phyloP scores from a whole-genome alignment of 2,113 vertebrate genomes.

The Tychaedon coryphoeus region DNA sequence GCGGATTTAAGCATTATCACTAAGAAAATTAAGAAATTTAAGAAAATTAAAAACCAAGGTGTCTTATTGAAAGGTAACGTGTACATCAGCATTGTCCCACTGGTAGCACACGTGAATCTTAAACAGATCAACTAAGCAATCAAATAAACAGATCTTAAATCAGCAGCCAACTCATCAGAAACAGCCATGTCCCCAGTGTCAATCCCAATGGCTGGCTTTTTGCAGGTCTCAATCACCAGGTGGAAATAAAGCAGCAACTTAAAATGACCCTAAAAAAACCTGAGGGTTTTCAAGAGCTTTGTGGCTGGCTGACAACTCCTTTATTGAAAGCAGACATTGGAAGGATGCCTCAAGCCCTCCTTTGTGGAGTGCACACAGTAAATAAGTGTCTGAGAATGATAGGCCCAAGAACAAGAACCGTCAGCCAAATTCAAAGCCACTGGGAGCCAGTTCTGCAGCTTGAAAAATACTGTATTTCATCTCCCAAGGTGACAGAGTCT shows the following conservation, averaged over 20 bases:
- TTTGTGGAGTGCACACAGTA: background rate
- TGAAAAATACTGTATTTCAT: background rate
- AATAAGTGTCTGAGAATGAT: background rate
- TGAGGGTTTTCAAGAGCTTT: slow-evolving; percentile 2
- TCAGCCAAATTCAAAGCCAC: background rate
- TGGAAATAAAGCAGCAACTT: background rate
- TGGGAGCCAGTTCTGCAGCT: background rate
- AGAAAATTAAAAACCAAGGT: background rate
- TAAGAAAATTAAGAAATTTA: background rate
- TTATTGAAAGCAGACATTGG: slow-evolving; percentile 40
- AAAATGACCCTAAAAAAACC: background rate
- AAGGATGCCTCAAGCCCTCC: slow-evolving; percentile 26
- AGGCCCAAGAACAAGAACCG: background rate
- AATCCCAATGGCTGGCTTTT: background rate
- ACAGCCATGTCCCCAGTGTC: background rate
- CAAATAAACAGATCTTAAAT: background rate
- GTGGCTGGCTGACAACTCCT: slow-evolving; percentile 17
- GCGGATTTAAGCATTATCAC: background rate
- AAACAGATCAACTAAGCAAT: background rate
- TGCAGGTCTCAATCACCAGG: background rate
- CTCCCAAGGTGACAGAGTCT: background rate
- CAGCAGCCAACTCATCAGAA: background rate
- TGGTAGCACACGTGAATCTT: background rate
- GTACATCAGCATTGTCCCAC: background rate
- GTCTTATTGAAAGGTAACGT: background rate